Evolutionary conservation across 2,113 vertebrate genomes (phyloP).

Genomic region (Mirza zaza): DNA sequence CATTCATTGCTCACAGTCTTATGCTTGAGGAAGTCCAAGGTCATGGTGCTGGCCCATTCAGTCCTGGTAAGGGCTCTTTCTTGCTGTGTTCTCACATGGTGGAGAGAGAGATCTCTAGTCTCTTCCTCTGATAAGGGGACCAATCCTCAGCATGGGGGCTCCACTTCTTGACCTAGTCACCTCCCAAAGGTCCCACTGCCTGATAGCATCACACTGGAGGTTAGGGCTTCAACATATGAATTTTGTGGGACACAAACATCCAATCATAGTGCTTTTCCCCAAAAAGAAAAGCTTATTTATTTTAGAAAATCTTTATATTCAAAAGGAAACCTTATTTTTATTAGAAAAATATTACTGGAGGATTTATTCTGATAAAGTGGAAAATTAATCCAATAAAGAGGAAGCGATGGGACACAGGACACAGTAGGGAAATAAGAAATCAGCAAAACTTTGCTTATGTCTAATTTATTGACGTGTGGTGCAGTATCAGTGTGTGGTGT

Average conservation of each 20-base stretch:
- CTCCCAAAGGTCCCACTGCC: neutral
- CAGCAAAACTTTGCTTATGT: neutral
- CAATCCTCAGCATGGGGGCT: neutral
- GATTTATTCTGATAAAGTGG: neutral
- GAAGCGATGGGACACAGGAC: neutral
- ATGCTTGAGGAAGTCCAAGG: neutral
- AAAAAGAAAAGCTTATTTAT: too few relatives aligned
- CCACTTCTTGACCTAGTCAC: neutral
- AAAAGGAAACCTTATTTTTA: neutral
- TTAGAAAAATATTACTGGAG: neutral
- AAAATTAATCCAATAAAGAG: slow-evolving; percentile 4
- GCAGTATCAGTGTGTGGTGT: neutral
- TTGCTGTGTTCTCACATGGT: neutral
- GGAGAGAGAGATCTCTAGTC: neutral
- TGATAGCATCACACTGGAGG: neutral
- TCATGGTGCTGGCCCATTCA: neutral
- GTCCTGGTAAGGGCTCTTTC: neutral
- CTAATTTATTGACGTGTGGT: neutral
- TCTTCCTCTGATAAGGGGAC: neutral
- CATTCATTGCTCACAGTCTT: neutral
- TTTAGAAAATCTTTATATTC: neutral
- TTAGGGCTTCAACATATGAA: neutral
- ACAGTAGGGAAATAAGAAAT: neutral
- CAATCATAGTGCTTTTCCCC: neutral
- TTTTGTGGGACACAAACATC: neutral